Base-by-base conservation (phyloP, 2,113 vertebrate species). In the Platysteira castanea region DNA sequence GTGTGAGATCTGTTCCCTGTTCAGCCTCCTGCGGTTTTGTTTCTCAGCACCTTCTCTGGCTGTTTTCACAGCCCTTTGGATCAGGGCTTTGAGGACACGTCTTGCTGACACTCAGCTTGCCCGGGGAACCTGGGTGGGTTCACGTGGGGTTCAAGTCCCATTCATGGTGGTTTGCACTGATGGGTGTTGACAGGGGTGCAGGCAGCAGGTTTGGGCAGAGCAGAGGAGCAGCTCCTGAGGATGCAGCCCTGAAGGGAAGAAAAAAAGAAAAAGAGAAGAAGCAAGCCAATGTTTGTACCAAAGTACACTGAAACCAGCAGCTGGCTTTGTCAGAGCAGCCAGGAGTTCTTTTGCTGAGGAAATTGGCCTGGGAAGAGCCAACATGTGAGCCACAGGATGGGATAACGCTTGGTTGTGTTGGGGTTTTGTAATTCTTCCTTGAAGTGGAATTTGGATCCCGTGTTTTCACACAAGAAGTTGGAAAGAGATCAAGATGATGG, bases 161-260 rank as follows among this genome's bases (percentile, higher is more conserved):
- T 19, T 90, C 53, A 4, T 3, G 9, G 49, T 57, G 79, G 4
- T 75, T 71, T 75, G 84, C 31, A 15, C 49, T 88, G 67, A 93
- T 87, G 1, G 6, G 13, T 70, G 56, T 16, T 95, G 96, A 91
- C 91, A 95, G 88, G 63, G 93, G 74, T 52, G 42, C 71, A 68
- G 78, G 70, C 70, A 53, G 70, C 87, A 83, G 46, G 47, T 89
- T 95, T 67, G 91, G 95, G 82, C 78, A 93, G 84, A 80, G 84
- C 60, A 50, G 44, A 67, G 88, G 68, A 92, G 13, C 74, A 42
- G 52, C 46, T 84, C 84, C 77, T 0, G 4, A 57, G 59, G 81
- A 69, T 2, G 2, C 57, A 76, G 46, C 71, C 84, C 84, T 69
- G 57, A 22, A 83, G 89, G 85, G 31, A 80, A 37, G 49, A 30